Evolutionary conservation across 2,797 vertebrate genomes (phyloP), one percentile per base, ranked within the genome.

Genomic region (Peromyscus attwateri): DNA sequence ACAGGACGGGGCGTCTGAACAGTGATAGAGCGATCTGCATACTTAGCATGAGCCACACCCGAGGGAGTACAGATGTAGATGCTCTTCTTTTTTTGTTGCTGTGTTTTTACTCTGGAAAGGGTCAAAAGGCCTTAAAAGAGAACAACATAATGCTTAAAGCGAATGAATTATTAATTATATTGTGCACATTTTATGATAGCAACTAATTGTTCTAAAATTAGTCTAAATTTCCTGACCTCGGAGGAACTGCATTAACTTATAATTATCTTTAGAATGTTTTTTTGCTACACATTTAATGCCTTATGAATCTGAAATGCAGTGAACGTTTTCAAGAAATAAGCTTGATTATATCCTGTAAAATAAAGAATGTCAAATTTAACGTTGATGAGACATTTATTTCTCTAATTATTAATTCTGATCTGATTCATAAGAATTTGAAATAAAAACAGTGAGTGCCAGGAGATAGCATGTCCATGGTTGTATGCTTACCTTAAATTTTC

Each of bases 181-280:
- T 84, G 31, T 46, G 8, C 5, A 84, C 21, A 85, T 94, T 96
- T 97, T 91, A 93, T 94, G 68, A 85, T 73, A 87, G 37, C 27
- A 96, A n/a, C 43, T n/a, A 92, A 85, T 88, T 94, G n/a, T 94
- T 80, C 55, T 91, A 95, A 94, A 95, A 95, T 92, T 94, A 82
- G 37, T 89, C 79, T 55, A 87, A 94, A 75, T 96, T 16, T 71
- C 25, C 70, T 92, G 62, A 97, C 62, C 57, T 91, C 43, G 27
- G 13, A 87, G 64, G n/a, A 85, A 92, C 66, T 46, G 6, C 49
- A 27, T 91, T 91, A 93, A 88, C 43, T 96, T 92, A 62, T 19
- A 95, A 91, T 96, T 95, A 85, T 55, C 14, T 91, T 88, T 70
- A 75, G 55, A 81, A 10, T 85, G 7, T 14, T 96, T 60, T 60